Conservation (phyloP, 2,113 vertebrate species). For the Saguinus midas region DNA sequence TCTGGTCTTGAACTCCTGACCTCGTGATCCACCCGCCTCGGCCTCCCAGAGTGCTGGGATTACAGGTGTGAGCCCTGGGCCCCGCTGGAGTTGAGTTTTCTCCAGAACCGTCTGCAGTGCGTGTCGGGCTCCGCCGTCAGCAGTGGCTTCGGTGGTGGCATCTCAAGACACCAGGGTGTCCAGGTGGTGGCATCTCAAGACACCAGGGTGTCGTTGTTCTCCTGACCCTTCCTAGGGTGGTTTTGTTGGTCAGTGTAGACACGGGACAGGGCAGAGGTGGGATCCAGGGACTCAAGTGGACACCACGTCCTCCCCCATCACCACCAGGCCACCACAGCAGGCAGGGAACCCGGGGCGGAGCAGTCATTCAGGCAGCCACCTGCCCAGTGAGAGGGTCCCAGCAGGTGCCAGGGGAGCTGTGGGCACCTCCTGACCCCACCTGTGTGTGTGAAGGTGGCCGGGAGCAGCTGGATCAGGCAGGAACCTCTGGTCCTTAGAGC, state of each 20-base stretch:
- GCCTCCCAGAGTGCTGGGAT: no score
- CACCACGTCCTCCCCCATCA: fast-evolving
- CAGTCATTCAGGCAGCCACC: neutral
- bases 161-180: no score
- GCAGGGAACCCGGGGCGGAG: fast-evolving
- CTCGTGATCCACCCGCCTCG: no score
- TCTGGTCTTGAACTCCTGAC: no score
- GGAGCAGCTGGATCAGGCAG: neutral
- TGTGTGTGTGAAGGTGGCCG: neutral
- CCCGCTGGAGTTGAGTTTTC: neutral
- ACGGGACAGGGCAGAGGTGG: neutral
- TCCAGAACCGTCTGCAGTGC: neutral
- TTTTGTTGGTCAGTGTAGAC: neutral
- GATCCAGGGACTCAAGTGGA: neutral
- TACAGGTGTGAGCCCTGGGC: no score
- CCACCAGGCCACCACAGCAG: fast-evolving
- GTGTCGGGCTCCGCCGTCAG: no score
- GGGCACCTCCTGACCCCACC: neutral
- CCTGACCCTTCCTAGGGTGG: neutral
- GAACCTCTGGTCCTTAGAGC: neutral
- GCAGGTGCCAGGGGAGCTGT: no score
- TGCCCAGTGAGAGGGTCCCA: neutral
- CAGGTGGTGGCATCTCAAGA: neutral
- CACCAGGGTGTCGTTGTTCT: neutral
- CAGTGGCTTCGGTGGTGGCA: neutral